Evolutionary conservation across 2,888 invertebrate genomes (phyloP), one percentile per base, ranked within the genome.

Genomic region (Peribatodes rhomboidaria): DNA sequence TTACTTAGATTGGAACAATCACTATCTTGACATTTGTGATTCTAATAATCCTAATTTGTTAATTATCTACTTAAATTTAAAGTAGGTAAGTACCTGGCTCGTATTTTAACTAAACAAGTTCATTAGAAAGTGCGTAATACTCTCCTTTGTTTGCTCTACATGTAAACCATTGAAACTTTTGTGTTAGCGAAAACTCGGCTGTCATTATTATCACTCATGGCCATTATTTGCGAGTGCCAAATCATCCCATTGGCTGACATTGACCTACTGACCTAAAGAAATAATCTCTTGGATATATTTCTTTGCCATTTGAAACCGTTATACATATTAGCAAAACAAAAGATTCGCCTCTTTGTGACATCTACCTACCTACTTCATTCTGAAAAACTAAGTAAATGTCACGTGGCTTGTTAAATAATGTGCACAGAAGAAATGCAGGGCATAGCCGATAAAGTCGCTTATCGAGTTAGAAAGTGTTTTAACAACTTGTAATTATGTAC

Each of bases 211-310:
- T 56, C 37, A 52, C 44, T 59, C 59, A 64, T 49, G 57, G 50
- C 54, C 49, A 62, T 62, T 61, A 58, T 62, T 57, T 39, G 35
- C 31, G 54, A 55, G 42, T 54, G 42, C 18, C 52, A 61, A 65
- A 47, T 41, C 47, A 35, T 57, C 10, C 37, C 20, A 58, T 58
- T 58, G 44, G 47, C 47, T 61, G 61, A 49, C 61, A 61, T 66
- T 66, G 61, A 61, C 61, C 61, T 14, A 66, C 61, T 66, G 55
- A 61, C 53, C 66, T 53, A 53, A 16, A 60, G 50, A 61, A 61
- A 42, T 37, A 41, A 46, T 55, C 50, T 56, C 44, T 55, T 41
- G 50, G 55, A 13, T 60, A 44, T 56, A 39, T 50, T 56, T 63
- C 53, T 62, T 20, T 57, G 31, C 27, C 9, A 20, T 42, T 58